Evolutionary conservation across 2,888 invertebrate species (phyloP).

Genomic region (Blastobasis lacticolella): DNA sequence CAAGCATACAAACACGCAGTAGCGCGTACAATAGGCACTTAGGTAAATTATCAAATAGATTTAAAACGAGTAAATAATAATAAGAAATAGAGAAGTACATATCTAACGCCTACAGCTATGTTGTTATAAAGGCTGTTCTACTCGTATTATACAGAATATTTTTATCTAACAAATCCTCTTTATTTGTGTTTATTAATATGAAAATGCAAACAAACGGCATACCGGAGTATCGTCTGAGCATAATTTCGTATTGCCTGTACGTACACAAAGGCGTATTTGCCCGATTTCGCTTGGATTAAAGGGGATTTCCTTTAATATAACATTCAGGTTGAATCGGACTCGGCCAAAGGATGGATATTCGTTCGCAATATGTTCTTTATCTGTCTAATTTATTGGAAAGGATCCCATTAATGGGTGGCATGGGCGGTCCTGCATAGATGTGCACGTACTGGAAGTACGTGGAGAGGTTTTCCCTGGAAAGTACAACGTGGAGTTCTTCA

Average conservation of each 20-base stretch:
- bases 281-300: constrained; percentile 11
- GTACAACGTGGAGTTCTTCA: no score
- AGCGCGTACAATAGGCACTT: no score
- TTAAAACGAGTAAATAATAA: no score
- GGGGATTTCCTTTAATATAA: constrained; percentile 19
- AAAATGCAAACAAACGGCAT: background rate
- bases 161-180: no score
- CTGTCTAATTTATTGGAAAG: constrained; percentile 35
- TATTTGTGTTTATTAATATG: no score
- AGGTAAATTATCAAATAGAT: no score
- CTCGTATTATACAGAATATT: no score
- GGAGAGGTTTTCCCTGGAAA: no score
- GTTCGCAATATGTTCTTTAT: constrained; percentile 30
- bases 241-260: constrained; percentile 11
- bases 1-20: no score
- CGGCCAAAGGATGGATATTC: constrained; percentile 16
- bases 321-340: constrained; percentile 14
- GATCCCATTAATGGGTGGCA: constrained; percentile 28
- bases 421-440: constrained; percentile 13
- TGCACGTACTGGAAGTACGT: constrained; percentile 12
- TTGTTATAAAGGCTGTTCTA: no score
- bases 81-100: no score
- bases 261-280: constrained; percentile 10
- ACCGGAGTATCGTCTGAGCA: background rate
- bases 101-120: no score